A percentile compares a stretch with the other conserved stretches of the same genome.
phyloP scores from a whole-genome alignment of 1,140 invertebrate genomes.

The Pygmarrhopalites habei region DNA sequence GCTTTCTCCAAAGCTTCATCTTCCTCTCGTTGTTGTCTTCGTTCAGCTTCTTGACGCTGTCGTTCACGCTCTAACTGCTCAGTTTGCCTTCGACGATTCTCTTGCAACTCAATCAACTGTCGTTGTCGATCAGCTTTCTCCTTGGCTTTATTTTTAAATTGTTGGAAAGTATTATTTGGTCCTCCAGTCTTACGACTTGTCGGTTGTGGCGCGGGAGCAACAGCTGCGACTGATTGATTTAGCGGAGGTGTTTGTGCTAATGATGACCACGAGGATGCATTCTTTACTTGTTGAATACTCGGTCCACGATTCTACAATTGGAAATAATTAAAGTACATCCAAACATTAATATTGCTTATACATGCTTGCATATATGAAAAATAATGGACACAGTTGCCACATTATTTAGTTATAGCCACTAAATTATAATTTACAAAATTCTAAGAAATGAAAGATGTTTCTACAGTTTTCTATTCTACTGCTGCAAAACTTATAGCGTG shows the following conservation, averaged over 20 bases:
- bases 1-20: slow-evolving; percentile 67
- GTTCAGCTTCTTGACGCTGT: slow-evolving; percentile 67
- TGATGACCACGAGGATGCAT: slow-evolving; percentile 82
- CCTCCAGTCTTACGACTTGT: slow-evolving; percentile 25
- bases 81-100: slow-evolving; percentile 65
- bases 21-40: slow-evolving; percentile 66
- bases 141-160: slow-evolving; percentile 89
- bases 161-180: slow-evolving; percentile 57
- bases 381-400: too few species aligned
- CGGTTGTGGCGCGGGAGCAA: slow-evolving; percentile 30
- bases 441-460: too few species aligned
- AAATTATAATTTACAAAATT: too few species aligned
- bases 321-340: too few species aligned
- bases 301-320: too few species aligned
- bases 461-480: too few species aligned
- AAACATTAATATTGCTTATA: too few species aligned
- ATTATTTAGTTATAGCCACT: too few species aligned
- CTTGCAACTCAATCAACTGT: slow-evolving; percentile 71
- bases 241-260: slow-evolving; percentile 58
- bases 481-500: too few species aligned
- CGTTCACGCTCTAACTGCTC: slow-evolving; percentile 76
- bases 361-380: too few species aligned
- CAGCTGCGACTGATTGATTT: slow-evolving; percentile 56
- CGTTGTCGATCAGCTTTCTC: slow-evolving; percentile 87
- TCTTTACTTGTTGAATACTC: slow-evolving; percentile 2